Evolutionary conservation across 2,113 vertebrate species (phyloP), one percentile per base, ranked within the genome.

Genomic region (Copsychus sechellarum): DNA sequence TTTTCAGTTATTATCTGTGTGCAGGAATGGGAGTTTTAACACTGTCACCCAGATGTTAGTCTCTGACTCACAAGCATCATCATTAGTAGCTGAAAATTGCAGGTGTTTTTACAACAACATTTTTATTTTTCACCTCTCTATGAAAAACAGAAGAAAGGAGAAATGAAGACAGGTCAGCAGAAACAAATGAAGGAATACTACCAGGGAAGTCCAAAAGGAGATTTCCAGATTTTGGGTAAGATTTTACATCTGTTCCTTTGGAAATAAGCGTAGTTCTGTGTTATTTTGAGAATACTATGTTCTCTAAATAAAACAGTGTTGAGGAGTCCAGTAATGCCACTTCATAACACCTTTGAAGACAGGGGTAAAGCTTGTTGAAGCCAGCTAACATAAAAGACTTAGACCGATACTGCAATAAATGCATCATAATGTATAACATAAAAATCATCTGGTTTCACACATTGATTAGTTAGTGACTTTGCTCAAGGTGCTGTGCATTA

Each of bases 211-310:
- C 98, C 61, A 99, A 98, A 97, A 98, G 98, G 95, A 97, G 98
- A 95, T 99, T 99, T 97, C 98, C 99, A 94, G 99, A 99, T 97
- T 99, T 99, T 98, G 98, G 99, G 99, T 98, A 97, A 91, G 95
- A 69, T 43, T 81, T 93, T 42, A 60, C n/a, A 40, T 40, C 28
- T 81, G 31, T 65, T 67, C 2, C 24, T 90, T 60, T 47, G 38
- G 26, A 62, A 70, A 40, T 56, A 79, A 84, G 18, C 17, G 12
- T 5, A 17, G 48, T 70, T 78, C 56, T 36, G 9, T 70, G 31
- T 84, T 90, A n/a, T 17, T 84, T 50, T 40, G n/a, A 42, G 36
- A 83, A 24, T 73, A 25, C 20, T 6, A 8, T 48, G 9, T 66
- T 81, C 45, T 79, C 13, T 67, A 47, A 81, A 78, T 47, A 69